Evolutionary conservation across 2,113 vertebrate genomes (phyloP), one percentile per base, ranked within the genome.

Genomic region (Calyptomena viridis): DNA sequence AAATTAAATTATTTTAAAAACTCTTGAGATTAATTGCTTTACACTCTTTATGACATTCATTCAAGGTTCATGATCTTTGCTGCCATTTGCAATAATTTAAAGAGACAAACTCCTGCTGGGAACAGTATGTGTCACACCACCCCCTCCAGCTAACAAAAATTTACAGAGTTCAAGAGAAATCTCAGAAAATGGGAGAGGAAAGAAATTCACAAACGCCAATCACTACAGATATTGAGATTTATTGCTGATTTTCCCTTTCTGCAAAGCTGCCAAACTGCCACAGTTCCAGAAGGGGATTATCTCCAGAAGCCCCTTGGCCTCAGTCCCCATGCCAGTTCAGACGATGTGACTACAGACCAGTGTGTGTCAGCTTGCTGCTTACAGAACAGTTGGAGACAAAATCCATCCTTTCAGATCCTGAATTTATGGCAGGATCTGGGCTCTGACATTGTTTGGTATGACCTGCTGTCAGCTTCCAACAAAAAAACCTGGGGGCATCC

Each of bases 1-100:
- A 42, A 94, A 73, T 81, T 18, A 87, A 96, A 90, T 85, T 72
- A 83, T 73, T 94, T 92, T 47, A 94, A 90, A 68, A 94, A 56
- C 24, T 86, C 84, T 69, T 71, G 69, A 87, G 67, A 89, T 75
- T 5, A 93, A 94, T 76, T 84, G 83, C 50, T 40, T 82, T 74
- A 47, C 15, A 49, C 11, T 80, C 37, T 56, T 92, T 20, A 46
- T 19, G 64, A 86, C 68, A 82, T 74, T 69, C 71, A 49, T 86
- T 87, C 71, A 76, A 71, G 44, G 66, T 68, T 77, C 94, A 79
- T 33, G 73, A 95, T 86, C 69, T 74, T 81, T 80, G 37, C 25
- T 94, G 63, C 47, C 72, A 80, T 67, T 78, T 93, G 37, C 59
- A 93, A 59, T 82, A 83, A 77, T n/a, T 89, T 37, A 86, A 69